Evolutionary conservation across 2,797 vertebrate species (phyloP), one percentile per base, ranked within the genome.

Genomic region (Percopsis omiscomaycus): DNA sequence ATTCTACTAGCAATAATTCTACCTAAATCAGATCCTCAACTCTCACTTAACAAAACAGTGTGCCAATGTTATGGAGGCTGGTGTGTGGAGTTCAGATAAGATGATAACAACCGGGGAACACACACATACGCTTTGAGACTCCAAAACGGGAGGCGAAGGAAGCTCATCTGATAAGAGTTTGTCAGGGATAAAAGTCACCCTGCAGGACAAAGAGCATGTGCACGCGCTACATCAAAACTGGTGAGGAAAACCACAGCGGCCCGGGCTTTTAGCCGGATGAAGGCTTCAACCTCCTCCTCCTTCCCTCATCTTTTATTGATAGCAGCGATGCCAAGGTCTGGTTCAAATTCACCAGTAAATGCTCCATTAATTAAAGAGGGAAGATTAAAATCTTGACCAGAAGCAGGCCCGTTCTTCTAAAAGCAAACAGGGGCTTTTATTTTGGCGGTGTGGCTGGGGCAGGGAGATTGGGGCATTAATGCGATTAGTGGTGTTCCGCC

Each of bases 341-440:
- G 84, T 91, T 91, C 75, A 87, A 84, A 91, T 89, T 90, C 86
- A 74, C 80, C 80, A 82, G 80, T 78, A 88, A 90, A 85, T 82
- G 74, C 82, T 80, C 83, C 74, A 84, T 84, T 88, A 91, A 92
- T 92, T 88, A 92, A 81, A 91, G 87, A 81, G 82, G 16, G 63
- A 45, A 82, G 86, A 91, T 87, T 83, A 71, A 84, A 79, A 91
- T 88, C 84, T 84, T 78, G 84, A 91, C 82, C 85, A 74, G 87
- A 86, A 9, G 49, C 70, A 76, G 82, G 55, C 61, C 49, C 59
- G 69, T 81, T 77, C 77, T 84, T 84, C 72, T 77, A 79, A 82
- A 83, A 86, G 68, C 72, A 82, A 80, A 86, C 73, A 52, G 52
- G 55, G 5, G 47, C 62, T 72, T 79, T 84, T 86, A 74, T 79